Evolutionary conservation across 2,797 vertebrate genomes (phyloP).

Genomic region (Chaetodon trifasciatus): DNA sequence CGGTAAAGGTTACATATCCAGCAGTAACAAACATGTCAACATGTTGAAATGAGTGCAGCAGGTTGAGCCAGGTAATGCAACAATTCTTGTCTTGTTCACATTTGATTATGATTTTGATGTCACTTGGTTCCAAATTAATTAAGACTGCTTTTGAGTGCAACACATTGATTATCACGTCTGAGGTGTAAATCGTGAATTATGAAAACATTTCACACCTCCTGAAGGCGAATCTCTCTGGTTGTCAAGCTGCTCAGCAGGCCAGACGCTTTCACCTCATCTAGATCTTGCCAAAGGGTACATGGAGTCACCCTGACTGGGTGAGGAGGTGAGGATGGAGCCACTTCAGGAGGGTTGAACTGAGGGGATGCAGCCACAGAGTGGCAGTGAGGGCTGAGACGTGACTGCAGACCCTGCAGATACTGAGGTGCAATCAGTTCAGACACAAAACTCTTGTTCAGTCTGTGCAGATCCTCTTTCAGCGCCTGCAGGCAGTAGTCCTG

Average conservation of each 20-base stretch:
- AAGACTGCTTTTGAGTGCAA: too few species aligned
- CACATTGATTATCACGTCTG: background rate
- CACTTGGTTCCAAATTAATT: background rate
- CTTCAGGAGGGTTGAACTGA: background rate
- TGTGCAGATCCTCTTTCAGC: conserved; percentile 59
- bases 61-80: background rate
- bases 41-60: background rate
- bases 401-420: conserved; percentile 41
- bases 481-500: conserved; percentile 84
- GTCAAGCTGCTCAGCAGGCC: conserved; percentile 76
- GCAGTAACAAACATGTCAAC: background rate
- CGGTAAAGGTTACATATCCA: background rate
- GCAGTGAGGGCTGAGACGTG: background rate
- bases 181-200: background rate
- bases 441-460: conserved; percentile 44
- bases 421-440: conserved; percentile 54
- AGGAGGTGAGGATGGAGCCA: conserved; percentile 5
- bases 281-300: conserved; percentile 85
- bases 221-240: conserved; percentile 75
- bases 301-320: conserved; percentile 52
- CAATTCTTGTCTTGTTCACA: background rate
- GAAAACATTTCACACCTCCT: conserved; percentile 82
- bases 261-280: conserved; percentile 82
- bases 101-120: background rate
- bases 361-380: background rate